Evolutionary conservation across 2,888 invertebrate genomes (phyloP), one percentile per base, ranked within the genome.

Genomic region (Esperia sulphurella): DNA sequence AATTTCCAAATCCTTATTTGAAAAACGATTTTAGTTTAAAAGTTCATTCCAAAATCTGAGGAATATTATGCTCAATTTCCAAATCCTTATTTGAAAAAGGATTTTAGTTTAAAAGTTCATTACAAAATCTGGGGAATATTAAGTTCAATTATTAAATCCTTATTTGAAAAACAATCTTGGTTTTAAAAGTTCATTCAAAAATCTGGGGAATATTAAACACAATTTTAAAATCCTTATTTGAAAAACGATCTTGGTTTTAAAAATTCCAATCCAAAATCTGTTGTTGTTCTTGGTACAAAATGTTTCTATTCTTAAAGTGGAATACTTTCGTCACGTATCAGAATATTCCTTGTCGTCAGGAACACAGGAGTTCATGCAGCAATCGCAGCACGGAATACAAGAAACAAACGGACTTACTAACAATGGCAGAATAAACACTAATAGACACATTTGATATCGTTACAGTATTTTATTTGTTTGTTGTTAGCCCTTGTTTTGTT

Each of bases 351-450:
- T 57, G 13, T 69, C 63, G 0, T 71, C 68, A n/a, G 60, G 56
- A 0, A 74, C 51, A n/a, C 71, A 59, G 6, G 51, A 57, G 38
- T 71, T 58, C 61, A 74, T 66, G 14, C 75, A 76, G 43, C 73
- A 73, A 30, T 75, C 69, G 46, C 50, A 74, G 12, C 67, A 74
- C 0, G 75, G 74, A 35, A 71, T 63, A 33, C 75, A 74, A 0
- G 75, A 75, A 1, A 75, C 68, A 38, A 71, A 76, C 0, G 74
- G 75, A 50, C 72, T 72, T 0, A 71, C 66, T 37, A 74, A 5
- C 8, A 73, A 43, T 4, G 76, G 74, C 13, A 71, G 43, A 14
- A 75, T 59, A 29, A 58, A 70, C 3, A 66, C 65, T 21, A 68
- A 29, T 9, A 67, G 50, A 54, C 69, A 70, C 69, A 72, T 71